Base-by-base conservation (phyloP, 2,888 invertebrate genomes). In the Cyaniris semiargus region DNA sequence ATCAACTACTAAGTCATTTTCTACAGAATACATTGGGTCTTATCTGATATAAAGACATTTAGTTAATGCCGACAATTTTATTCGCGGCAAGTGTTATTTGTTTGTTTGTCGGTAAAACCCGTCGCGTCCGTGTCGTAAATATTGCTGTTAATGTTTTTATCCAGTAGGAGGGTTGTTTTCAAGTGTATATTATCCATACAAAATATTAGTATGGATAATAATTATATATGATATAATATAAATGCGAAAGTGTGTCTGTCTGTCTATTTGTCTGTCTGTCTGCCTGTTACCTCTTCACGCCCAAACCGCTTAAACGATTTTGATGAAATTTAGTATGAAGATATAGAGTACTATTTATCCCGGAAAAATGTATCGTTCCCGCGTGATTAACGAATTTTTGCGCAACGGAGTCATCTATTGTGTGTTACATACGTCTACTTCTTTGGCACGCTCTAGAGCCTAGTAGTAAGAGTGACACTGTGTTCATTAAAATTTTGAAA, bases 31-130 rank as follows among this genome's bases (percentile, higher is more conserved):
- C 3, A 58, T 58, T 58, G 21, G 7, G 21, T 21, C 58, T 21
- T 58, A 58, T n/a, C n/a, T n/a, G n/a, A n/a, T n/a, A 58, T 58
- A 21, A 66, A 66, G 66, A 31, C 27, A 31, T 66, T 31, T 66
- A 15, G 66, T 66, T 66, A 66, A 27, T 66, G 66, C 15, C 0
- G 66, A 66, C 27, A 66, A 27, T 66, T 66, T 66, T 66, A 27
- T 27, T 66, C 27, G 58, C 58, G 58, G 21, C 7, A 21, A 13
- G 27, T 27, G 66, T 66, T 27, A 27, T 15, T 27, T 66, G 27
- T 27, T 21, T 15, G 27, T 13, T 21, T 21, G 27, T 21, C 66
- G 66, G 21, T 15, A 15, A 66, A 60, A 27, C 60, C 66, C 66
- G 66, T 27, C 27, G 66, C 66, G 27, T 27, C 66, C 66, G 21